phyloP scores from a whole-genome alignment of 2,888 invertebrate species.

The Rutpela maculata region DNA sequence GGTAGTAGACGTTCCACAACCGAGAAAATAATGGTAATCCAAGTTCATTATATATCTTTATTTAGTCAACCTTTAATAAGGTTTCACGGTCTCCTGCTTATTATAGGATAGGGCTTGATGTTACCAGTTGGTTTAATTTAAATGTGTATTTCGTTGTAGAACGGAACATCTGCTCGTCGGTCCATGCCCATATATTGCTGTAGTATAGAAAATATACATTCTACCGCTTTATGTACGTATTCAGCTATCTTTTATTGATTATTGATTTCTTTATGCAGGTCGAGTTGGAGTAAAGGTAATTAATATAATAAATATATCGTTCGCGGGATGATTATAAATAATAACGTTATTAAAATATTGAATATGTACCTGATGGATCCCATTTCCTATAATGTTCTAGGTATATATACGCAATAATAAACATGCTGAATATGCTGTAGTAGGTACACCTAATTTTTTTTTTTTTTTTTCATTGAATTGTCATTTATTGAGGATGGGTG shows the following conservation, averaged over 20 bases:
- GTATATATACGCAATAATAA: too few species aligned
- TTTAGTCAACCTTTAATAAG: conserved; percentile 16
- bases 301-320: conserved; percentile 2
- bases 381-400: too few species aligned
- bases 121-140: not conserved
- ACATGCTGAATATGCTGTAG: too few species aligned
- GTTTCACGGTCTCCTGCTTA: conserved; percentile 34
- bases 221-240: not conserved
- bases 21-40: not conserved
- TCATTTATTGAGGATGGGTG: too few species aligned
- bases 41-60: conserved; percentile 9
- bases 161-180: conserved; percentile 32
- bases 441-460: too few species aligned
- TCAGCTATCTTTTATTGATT: conserved; percentile 18
- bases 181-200: not conserved
- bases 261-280: conserved; percentile 31
- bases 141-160: conserved; percentile 5
- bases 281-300: conserved; percentile 5
- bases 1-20: not conserved
- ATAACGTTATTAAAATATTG: too few species aligned
- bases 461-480: too few species aligned
- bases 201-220: not conserved
- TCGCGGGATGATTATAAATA: not conserved
- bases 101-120: conserved; percentile 18
- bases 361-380: too few species aligned